Base-by-base conservation (phyloP, 2,888 invertebrate species). In the Epirrhoe tristata region DNA sequence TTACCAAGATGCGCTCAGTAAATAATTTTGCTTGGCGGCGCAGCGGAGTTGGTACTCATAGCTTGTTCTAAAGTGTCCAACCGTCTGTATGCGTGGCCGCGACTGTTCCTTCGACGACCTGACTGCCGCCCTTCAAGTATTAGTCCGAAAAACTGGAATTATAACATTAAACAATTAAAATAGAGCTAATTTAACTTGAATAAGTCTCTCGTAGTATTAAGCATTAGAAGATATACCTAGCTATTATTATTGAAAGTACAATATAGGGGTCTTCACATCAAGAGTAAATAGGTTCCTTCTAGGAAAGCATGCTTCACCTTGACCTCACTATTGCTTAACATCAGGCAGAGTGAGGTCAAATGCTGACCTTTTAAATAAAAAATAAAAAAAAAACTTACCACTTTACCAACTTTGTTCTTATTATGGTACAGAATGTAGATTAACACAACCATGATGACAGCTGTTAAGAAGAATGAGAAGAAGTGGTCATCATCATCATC, bases 11-110 rank as follows among this genome's bases (percentile, higher is more conserved):
- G 10, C n/a, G 36, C 14, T 55, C 58, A 93, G 72, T 93, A 93
- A 72, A 93, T 93, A 51, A 93, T 93, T 73, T 93, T 93, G 81
- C 89, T 91, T 0, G 93, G 93, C 0, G 93, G 90, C 6, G 91
- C 90, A 0, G 89, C 75, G 0, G 86, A 77, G 74, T 82, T 89
- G 1, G 88, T 76, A 69, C 82, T 91, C 90, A 93, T 92, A 0
- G 93, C 93, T 70, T 93, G 93, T 66, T 93, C 93, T 6, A 93
- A 71, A 0, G 93, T 93, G 72, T 93, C 93, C 6, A 93, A 83
- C 0, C 93, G 88, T 6, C 90, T 82, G 80, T 93, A 93, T 0
- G 92, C 83, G 74, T 92, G 93, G 0, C 93, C 93, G 1, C 93
- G 82, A 72, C 91, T 91, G 76, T 88, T 91, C 54, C 93, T 83